A percentile compares a stretch with the other conserved stretches of the same genome.
Evolutionary conservation across 2,113 vertebrate species (phyloP).

Genomic region (Meles meles): DNA sequence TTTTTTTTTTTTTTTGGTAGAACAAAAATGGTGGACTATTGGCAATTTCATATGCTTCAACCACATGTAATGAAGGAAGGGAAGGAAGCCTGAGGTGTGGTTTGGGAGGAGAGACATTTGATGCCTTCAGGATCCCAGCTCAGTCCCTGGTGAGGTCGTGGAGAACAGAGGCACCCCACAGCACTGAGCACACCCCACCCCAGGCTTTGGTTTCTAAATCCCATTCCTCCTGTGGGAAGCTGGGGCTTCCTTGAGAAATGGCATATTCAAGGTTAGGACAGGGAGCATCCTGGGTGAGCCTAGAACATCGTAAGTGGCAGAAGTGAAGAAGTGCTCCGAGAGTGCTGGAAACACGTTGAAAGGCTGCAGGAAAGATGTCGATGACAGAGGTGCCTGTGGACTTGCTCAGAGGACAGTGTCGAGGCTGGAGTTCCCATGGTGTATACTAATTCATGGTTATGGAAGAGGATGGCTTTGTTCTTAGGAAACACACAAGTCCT

Average conservation of each 20-base stretch:
- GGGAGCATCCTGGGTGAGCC: not conserved
- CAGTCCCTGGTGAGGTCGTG: not conserved
- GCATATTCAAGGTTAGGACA: not conserved
- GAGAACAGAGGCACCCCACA: not conserved
- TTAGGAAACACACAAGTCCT: not conserved
- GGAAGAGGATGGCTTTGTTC: not conserved
- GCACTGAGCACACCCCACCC: not conserved
- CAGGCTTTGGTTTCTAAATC: not conserved
- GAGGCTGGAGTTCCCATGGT: not conserved
- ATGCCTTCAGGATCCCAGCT: not conserved
- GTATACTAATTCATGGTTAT: not conserved
- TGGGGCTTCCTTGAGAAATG: not conserved
- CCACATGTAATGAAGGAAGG: not conserved
- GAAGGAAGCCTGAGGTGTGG: too few relatives aligned
- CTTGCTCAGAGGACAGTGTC: not conserved
- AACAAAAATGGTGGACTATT: not conserved
- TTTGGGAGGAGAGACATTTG: not conserved
- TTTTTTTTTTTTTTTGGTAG: not conserved
- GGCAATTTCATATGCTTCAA: not conserved
- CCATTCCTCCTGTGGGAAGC: not conserved
- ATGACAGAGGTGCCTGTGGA: not conserved
- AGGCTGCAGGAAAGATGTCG: not conserved
- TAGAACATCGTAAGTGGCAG: not conserved
- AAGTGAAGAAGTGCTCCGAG: not conserved
- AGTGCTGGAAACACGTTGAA: not conserved